Base-by-base conservation (phyloP, 2,888 invertebrate species). In the Leptopilina syphax region DNA sequence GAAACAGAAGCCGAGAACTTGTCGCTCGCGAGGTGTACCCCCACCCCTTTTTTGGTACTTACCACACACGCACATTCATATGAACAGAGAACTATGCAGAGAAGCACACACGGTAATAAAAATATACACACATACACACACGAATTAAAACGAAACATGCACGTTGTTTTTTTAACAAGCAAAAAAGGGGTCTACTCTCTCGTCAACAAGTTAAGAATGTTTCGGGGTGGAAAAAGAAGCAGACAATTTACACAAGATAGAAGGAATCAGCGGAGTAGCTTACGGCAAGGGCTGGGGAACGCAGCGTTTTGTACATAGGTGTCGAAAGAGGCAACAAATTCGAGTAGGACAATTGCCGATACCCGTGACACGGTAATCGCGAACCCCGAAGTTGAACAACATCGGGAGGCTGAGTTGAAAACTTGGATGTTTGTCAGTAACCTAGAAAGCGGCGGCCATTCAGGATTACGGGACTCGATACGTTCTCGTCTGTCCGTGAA, bases 401-500 rank as follows among this genome's bases (percentile, higher is more conserved):
- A 87, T 85, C 83, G 80, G 84, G 76, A 80, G 82, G 76, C 84
- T 83, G 84, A 80, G 85, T 82, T 80, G 60, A 76, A 41, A 76
- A 76, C 76, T 60, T n/a, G 57, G 44, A 67, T 87, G 87, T 88
- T 87, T 88, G 90, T 87, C 88, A 88, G 89, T 90, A 90, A 90
- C 90, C 90, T 90, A 90, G 89, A 90, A 90, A 90, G 89, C 83
- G 88, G 89, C 89, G 87, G 89, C 89, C 90, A 90, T 90, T 89
- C 90, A 88, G 88, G 83, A 86, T 85, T 85, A 78, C 78, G 78
- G 78, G 79, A 79, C 73, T 79, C 63, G 54, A 54, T 77, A 65
- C 50, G 77, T 77, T 65, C 44, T 44, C 66, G 77, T 34, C 65
- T 77, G 77, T 77, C 77, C 66, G 77, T 66, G 77, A 77, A 77